Conservation (phyloP, 2,113 vertebrate species). For the Candoia aspera region DNA sequence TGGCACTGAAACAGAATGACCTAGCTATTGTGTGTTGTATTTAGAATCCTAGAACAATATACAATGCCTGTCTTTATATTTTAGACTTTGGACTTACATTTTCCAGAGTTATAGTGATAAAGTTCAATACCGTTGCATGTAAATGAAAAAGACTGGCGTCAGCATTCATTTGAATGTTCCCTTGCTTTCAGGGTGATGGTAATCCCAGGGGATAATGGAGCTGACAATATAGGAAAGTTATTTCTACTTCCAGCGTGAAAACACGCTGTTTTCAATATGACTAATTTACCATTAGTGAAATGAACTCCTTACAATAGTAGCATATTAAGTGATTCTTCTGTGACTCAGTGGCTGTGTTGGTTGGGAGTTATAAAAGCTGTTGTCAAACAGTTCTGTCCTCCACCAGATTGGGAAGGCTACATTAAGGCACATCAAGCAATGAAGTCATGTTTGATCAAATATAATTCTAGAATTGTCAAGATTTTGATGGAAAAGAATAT, state of each 20-base stretch:
- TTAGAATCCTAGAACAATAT: not conserved
- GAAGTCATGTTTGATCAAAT: not conserved
- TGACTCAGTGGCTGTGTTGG: not conserved
- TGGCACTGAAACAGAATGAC: not conserved
- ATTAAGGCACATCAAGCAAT: not conserved
- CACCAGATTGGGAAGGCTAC: not conserved
- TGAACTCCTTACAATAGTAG: not conserved
- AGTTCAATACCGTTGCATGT: not conserved
- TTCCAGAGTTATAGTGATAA: not conserved
- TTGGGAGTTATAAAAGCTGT: not conserved
- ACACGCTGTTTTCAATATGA: not conserved
- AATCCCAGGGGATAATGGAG: not conserved
- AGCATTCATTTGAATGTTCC: not conserved
- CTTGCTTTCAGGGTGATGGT: not conserved
- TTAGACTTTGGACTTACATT: not conserved
- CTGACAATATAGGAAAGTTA: not conserved
- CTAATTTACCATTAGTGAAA: not conserved
- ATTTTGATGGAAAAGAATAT: slow-evolving; percentile 34
- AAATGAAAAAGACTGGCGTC: not conserved
- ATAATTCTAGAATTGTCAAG: slow-evolving; percentile 22
- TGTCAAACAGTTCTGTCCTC: not conserved
- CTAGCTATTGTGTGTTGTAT: not conserved
- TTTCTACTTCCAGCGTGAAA: not conserved
- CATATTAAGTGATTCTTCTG: not conserved
- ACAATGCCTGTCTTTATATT: not conserved